Evolutionary conservation across 2,888 invertebrate genomes (phyloP), one percentile per base, ranked within the genome.

Genomic region (Listrodromus nycthemerus): DNA sequence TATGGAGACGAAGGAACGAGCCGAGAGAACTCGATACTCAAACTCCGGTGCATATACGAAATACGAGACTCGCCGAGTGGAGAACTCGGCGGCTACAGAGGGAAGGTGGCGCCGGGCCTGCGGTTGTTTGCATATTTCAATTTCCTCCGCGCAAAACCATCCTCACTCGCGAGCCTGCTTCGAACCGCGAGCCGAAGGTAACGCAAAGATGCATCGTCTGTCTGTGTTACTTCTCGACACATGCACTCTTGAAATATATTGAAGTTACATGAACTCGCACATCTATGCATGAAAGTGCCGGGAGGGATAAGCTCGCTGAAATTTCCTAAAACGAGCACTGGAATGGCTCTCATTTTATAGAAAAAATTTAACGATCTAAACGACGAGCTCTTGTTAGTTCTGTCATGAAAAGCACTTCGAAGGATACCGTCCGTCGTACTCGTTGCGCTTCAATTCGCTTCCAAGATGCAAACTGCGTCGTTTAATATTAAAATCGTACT

Each of bases 41-140:
- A 83, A 83, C 80, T 76, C 45, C 16, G 19, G 24, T 61, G 41
- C 52, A 69, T 74, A 16, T 63, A 61, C 77, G 58, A 76, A 78
- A 79, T 71, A 67, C 37, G 52, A 69, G 66, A 67, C 33, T 73
- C 67, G 70, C 71, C 66, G 50, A 30, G 21, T 37, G 27, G 21
- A 61, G 74, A 52, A 58, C 52, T 33, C 52, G 37, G 37, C 55
- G 63, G 58, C 37, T 55, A 75, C 76, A 70, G 71, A 37, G 41
- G 50, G 37, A 63, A 80, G 77, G 88, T 88, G 87, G 85, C 87
- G 86, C 84, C 88, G 87, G 77, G 86, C 85, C 86, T 88, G 88
- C 87, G 90, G 89, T 90, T 90, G 90, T 90, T 91, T 91, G 90
- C 91, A 91, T 90, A 90, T 91, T 91, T 91, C 91, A 91, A 91